Conservation (phyloP, 2,797 vertebrate species). For the Pseudotriccus pelzelni region DNA sequence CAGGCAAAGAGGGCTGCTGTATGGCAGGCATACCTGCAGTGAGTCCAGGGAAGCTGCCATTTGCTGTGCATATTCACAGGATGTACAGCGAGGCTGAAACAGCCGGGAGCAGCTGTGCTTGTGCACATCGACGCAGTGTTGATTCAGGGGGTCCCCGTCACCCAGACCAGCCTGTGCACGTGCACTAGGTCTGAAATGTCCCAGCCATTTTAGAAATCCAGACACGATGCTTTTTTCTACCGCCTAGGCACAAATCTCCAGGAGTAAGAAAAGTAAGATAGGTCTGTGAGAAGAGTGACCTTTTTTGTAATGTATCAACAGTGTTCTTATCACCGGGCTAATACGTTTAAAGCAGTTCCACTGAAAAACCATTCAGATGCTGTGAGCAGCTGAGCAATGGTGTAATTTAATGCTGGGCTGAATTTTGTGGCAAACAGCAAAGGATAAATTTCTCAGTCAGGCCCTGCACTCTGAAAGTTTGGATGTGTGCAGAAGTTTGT, state of each 20-base stretch:
- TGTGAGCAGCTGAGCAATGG: not conserved
- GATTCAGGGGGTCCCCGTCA: not conserved
- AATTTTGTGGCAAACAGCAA: not conserved
- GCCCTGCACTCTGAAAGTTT: not conserved
- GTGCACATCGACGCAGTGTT: rapidly evolving
- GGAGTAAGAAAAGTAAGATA: not conserved
- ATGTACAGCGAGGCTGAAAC: rapidly evolving
- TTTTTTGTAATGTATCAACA: not conserved
- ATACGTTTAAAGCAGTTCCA: not conserved
- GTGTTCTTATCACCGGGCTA: not conserved
- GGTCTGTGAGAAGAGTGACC: not conserved
- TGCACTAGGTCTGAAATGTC: not conserved
- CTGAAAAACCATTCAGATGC: not conserved
- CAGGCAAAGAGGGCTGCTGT: not conserved
- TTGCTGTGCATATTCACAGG: rapidly evolving
- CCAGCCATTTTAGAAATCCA: not conserved
- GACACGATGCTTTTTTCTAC: not conserved
- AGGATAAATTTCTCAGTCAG: not conserved
- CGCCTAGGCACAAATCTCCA: not conserved
- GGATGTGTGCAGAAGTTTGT: not conserved
- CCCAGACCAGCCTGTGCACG: not conserved
- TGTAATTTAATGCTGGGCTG: not conserved
- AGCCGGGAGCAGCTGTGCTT: rapidly evolving
- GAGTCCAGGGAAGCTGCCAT: not conserved
- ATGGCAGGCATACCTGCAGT: not conserved